Evolutionary conservation across 1,140 invertebrate genomes (phyloP).

Genomic region (Hetaerina americana): DNA sequence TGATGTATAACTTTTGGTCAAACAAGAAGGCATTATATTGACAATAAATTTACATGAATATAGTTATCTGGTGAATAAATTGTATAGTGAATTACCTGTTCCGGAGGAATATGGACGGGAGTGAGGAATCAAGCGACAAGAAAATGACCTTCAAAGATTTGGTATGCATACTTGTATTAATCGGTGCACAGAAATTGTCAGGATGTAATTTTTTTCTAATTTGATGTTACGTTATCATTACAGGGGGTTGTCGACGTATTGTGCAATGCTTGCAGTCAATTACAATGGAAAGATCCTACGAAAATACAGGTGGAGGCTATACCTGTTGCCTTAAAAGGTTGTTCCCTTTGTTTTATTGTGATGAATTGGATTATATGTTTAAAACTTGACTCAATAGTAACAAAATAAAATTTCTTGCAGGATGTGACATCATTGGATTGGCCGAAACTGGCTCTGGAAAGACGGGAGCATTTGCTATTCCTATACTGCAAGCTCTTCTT

Average conservation of each 20-base stretch:
- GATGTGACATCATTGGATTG: constrained; percentile 88
- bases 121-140: constrained; percentile 21
- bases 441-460: constrained; percentile 98
- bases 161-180: constrained; percentile 29
- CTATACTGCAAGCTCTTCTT: constrained; percentile 82
- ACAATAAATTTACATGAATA: too few species aligned
- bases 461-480: constrained; percentile 92
- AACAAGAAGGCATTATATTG: too few species aligned
- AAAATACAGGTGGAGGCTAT: constrained; percentile 92
- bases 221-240: constrained; percentile 17
- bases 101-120: constrained; percentile 18
- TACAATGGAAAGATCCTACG: constrained; percentile 89
- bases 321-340: constrained; percentile 74
- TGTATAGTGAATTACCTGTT: too few species aligned
- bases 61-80: too few species aligned
- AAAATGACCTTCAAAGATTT: constrained; percentile 44
- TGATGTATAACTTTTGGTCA: too few species aligned
- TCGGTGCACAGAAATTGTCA: too few species aligned
- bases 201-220: background rate
- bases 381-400: background rate
- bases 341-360: constrained; percentile 4
- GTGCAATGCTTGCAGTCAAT: constrained; percentile 76
- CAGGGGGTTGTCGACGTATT: constrained; percentile 85
- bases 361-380: background rate
- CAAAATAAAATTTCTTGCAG: constrained; percentile 28